phyloP scores from a whole-genome alignment of 2,888 invertebrate species.

The Ptychoptera contaminata region DNA sequence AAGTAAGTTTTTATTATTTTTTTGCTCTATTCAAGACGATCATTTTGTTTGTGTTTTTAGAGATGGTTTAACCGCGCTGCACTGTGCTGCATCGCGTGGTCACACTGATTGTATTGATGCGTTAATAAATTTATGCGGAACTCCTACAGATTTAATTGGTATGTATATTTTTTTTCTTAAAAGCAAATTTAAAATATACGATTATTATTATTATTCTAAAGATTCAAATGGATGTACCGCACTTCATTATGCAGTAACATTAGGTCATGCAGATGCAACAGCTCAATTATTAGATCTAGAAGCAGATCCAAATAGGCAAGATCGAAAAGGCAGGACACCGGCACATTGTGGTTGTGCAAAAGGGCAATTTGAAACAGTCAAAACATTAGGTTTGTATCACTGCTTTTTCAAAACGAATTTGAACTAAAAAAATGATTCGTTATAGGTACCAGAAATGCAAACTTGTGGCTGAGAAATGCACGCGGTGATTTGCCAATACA shows the following conservation, averaged over 20 bases:
- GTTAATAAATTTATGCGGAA: conserved; percentile 72
- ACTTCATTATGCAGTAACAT: conserved; percentile 88
- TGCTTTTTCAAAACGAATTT: conserved; percentile 19
- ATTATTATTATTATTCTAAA: no score
- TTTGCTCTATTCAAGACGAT: background rate
- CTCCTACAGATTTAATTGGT: conserved; percentile 63
- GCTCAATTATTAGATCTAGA: conserved; percentile 75
- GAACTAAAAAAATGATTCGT: background rate
- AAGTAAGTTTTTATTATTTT: conserved; percentile 32
- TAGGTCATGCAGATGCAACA: conserved; percentile 91
- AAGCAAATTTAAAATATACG: background rate
- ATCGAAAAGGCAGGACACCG: conserved; percentile 80
- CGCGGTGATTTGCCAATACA: conserved; percentile 91
- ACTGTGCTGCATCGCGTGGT: conserved; percentile 93
- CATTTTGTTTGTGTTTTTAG: conserved; percentile 34
- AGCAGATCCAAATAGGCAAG: conserved; percentile 84
- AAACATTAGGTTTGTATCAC: conserved; percentile 35
- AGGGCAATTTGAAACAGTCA: conserved; percentile 80
- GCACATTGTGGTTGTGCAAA: conserved; percentile 93
- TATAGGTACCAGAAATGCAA: conserved; percentile 37
- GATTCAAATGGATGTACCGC: conserved; percentile 94
- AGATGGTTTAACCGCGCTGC: conserved; percentile 88
- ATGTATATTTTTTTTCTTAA: background rate
- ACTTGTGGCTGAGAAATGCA: conserved; percentile 82
- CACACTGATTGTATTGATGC: conserved; percentile 85